phyloP scores from a whole-genome alignment of 2,113 vertebrate species.

The Colaptes auratus region DNA sequence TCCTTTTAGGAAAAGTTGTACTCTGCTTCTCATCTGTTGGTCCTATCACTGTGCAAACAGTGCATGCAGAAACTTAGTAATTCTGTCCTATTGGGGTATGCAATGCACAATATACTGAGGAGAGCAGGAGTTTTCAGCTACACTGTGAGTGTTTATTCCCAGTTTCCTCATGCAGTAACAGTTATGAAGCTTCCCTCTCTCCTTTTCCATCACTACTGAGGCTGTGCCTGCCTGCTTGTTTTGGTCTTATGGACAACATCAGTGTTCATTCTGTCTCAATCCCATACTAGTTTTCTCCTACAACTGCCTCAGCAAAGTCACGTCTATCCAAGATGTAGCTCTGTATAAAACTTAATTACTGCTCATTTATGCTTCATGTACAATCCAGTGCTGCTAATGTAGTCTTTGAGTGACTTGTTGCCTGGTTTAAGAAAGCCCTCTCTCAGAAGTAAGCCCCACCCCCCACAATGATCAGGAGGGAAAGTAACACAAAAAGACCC shows the following conservation, averaged over 20 bases:
- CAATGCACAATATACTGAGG: accelerated
- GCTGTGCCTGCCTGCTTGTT: accelerated
- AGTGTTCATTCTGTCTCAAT: accelerated
- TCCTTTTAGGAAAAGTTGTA: neutral
- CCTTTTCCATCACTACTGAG: neutral
- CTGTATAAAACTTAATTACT: neutral
- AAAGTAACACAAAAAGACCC: too few relatives aligned
- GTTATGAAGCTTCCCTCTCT: neutral
- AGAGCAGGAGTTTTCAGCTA: neutral
- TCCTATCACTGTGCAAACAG: neutral
- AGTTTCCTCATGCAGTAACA: accelerated
- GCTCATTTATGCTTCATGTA: accelerated
- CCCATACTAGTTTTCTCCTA: neutral
- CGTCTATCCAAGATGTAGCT: accelerated
- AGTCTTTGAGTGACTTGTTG: neutral
- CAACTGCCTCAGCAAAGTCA: neutral
- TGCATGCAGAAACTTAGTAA: neutral
- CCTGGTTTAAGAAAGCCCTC: too few relatives aligned
- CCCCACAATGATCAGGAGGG: too few relatives aligned
- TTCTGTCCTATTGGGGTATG: neutral
- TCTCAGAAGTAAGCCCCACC: too few relatives aligned
- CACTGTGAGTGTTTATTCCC: accelerated
- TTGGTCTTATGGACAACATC: accelerated
- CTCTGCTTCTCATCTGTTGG: neutral
- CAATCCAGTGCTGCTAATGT: neutral